These are phyloP conservation scores for Elaeidobius kamerunicus DNA, from an alignment of 2,888 invertebrate species.

Conservation along the genomic window DNA sequence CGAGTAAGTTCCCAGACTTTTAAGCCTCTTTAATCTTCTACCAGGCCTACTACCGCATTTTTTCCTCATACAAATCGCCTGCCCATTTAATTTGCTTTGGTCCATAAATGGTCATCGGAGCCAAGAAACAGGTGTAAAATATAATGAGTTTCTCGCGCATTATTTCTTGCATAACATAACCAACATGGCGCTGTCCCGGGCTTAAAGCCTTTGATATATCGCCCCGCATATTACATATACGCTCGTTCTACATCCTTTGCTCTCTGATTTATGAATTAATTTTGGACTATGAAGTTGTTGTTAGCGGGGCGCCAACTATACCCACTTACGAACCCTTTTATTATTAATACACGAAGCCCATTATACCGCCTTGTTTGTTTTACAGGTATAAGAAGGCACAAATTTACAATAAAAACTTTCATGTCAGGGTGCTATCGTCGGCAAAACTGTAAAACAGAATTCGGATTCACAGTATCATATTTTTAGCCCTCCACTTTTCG, in stretches of 20 bases:
- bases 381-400: too few species aligned
- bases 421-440: too few species aligned
- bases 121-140: slow-evolving; percentile 24
- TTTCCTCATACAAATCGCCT: too few species aligned
- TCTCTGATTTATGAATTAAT: slow-evolving; percentile 25
- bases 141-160: slow-evolving; percentile 25
- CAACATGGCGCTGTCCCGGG: slow-evolving; percentile 15
- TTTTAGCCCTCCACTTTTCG: too few species aligned
- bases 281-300: slow-evolving; percentile 15
- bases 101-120: slow-evolving; percentile 18
- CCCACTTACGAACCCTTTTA: not conserved
- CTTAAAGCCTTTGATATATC: slow-evolving; percentile 22
- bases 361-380: too few species aligned
- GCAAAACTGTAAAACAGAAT: too few species aligned
- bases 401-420: too few species aligned
- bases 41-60: too few species aligned
- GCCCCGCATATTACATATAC: slow-evolving; percentile 18
- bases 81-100: slow-evolving; percentile 20
- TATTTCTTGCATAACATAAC: slow-evolving; percentile 24
- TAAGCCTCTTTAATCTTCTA: too few species aligned
- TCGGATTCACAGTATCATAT: too few species aligned
- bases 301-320: slow-evolving; percentile 9
- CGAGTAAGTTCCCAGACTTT: too few species aligned
- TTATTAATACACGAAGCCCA: not conserved
- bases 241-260: slow-evolving; percentile 18